Base-by-base conservation (phyloP, 2,888 invertebrate species). In the Argynnis bischoffii region DNA sequence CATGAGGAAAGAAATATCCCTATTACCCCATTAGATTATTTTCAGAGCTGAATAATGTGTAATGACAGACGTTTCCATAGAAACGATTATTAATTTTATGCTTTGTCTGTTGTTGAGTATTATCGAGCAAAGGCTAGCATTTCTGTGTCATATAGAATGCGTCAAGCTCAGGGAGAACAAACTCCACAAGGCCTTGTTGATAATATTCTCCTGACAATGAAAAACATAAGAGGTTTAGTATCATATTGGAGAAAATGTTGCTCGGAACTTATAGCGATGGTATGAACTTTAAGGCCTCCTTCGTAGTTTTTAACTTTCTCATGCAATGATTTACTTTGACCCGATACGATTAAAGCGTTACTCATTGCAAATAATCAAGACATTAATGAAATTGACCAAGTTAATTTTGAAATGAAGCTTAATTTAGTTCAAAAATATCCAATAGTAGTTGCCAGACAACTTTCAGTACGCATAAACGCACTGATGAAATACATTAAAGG, bases 331-430 rank as follows among this genome's bases (percentile, higher is more conserved):
- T 41, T 78, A 6, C 77, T 78, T 68, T 83, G 81, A 81, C 18
- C 73, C 2, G 83, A 83, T 31, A 81, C 81, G 76, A 72, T 75
- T 0, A 79, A 81, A 78, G 81, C 83, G 0, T 73, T 82, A 8
- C 69, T 84, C 6, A 77, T 81, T 8, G 78, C 77, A 0, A 79
- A 77, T 71, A 72, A 74, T 3, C 15, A 31, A 2, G 8, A 55
- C 5, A 15, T 35, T 4, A 16, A 35, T n/a, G 15, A 31, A 1
- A 6, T n/a, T 6, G 35, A 55, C 6, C n/a, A n/a, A 2, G n/a
- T 55, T 2, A 15, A n/a, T 15, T 26, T 55, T 31, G 14, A 14
- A 4, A 6, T 14, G 14, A 14, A 8, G 3, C n/a, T 55, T 4
- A n/a, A 26, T n/a, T 3, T 55, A 6, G 55, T 55, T 31, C 55